Conservation (phyloP, 2,888 invertebrate species). For the Hofmannophila pseudospretella region DNA sequence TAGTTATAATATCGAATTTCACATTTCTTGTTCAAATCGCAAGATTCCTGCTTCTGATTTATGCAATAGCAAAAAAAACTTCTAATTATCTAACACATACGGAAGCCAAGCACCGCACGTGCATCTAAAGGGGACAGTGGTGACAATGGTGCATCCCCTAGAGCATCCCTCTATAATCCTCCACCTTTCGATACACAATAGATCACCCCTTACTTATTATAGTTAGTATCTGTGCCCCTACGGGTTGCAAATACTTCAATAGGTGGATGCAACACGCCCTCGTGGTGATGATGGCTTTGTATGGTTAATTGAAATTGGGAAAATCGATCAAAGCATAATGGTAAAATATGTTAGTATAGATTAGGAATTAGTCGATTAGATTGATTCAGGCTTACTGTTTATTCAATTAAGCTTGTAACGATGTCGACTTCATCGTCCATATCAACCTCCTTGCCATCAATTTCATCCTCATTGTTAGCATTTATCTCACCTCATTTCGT, state of each 20-base stretch:
- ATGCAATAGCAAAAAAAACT: too few species aligned
- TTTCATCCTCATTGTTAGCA: too few species aligned
- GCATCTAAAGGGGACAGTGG: neutral
- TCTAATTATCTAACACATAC: neutral
- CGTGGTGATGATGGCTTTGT: neutral
- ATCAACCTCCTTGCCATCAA: too few species aligned
- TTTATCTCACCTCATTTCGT: too few species aligned
- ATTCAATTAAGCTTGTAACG: too few species aligned
- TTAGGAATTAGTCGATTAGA: too few species aligned
- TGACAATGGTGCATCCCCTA: constrained; percentile 7
- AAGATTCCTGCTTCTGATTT: too few species aligned
- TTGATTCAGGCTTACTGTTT: too few species aligned
- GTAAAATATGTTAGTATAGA: too few species aligned
- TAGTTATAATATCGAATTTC: too few species aligned
- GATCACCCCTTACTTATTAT: neutral
- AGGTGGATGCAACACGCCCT: neutral
- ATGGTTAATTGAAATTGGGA: neutral
- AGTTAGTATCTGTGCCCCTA: neutral
- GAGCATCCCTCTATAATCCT: constrained; percentile 18
- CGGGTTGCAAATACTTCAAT: neutral
- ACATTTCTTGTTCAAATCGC: too few species aligned
- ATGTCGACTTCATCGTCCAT: too few species aligned
- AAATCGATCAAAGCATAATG: neutral
- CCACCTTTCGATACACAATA: constrained; percentile 11
- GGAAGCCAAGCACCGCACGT: constrained; percentile 5